Evolutionary conservation across 2,797 vertebrate genomes (phyloP).

Genomic region (Hippocampus kuda): DNA sequence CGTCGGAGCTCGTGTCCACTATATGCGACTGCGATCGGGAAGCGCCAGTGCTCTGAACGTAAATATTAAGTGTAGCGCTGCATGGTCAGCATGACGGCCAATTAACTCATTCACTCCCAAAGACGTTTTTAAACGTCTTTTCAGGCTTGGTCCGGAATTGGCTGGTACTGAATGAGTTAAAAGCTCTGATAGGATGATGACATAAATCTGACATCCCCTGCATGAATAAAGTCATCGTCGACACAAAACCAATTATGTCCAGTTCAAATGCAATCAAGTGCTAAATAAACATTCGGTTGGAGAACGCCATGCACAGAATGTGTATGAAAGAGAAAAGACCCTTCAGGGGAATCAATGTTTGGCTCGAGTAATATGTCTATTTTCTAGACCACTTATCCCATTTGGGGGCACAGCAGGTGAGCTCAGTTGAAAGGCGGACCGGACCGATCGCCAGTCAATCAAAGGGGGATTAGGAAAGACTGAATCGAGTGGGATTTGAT

Average conservation of each 20-base stretch:
- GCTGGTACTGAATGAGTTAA: no score
- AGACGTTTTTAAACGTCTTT: no score
- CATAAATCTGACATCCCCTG: neutral
- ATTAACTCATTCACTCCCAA: no score
- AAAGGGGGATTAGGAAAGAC: neutral
- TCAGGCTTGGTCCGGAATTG: no score
- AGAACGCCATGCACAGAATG: neutral
- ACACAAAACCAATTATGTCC: neutral
- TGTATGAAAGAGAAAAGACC: neutral
- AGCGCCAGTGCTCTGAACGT: neutral
- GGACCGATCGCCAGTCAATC: neutral
- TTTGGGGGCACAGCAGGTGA: neutral
- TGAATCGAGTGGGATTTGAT: neutral
- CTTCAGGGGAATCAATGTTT: neutral
- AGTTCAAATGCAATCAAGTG: neutral
- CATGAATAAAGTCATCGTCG: neutral
- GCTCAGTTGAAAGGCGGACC: neutral
- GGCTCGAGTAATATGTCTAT: neutral
- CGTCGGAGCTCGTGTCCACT: neutral
- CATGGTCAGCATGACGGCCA: neutral
- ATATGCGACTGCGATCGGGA: neutral
- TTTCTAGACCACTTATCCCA: neutral
- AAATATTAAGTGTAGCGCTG: neutral
- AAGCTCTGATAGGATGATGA: no score
- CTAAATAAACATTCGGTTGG: neutral